Base-by-base conservation (phyloP, 2,888 invertebrate genomes). In the Ctena decussata region DNA sequence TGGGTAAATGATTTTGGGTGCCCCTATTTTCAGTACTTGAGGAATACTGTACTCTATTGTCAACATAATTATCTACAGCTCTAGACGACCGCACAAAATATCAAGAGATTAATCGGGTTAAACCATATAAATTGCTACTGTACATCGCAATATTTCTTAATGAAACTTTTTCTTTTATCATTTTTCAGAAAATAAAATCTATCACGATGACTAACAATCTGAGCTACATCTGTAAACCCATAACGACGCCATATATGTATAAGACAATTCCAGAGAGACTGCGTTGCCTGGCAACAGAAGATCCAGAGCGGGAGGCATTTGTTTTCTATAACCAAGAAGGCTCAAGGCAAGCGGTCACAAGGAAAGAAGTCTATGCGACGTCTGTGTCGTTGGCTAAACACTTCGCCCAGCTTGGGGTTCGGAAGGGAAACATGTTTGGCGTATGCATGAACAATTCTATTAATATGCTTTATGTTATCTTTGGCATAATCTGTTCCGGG, bases 371-470 rank as follows among this genome's bases (percentile, higher is more conserved):
- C 18, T 65, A 76, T 15, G 78, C 78, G 0, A 39, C 27, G 35
- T 39, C 76, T 0, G 21, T 44, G 21, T 30, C 72, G 15, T 21
- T 73, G 2, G 85, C 82, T 15, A 82, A 57, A 27, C 12, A 27
- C 11, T 39, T 85, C 24, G 24, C 44, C 21, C 12, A 57, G n/a
- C 12, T 75, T 21, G 85, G 85, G 0, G 32, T 85, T 0, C 15
- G 71, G n/a, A 85, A 82, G 60, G 82, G 82, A 6, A 57, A 11
- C 3, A 44, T 3, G 11, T 73, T 85, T 8, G 78, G n/a, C 1
- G 32, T 85, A 21, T 74, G 75, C 27, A 79, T 85, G 82, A 75
- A 75, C 21, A 85, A 82, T 35, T 82, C 79, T 0, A 6, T 85
- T 1, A 41, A 79, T 24, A 78, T 75, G 78, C 44, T 82, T n/a